A percentile compares a stretch with the other conserved stretches of the same genome.
These are phyloP conservation scores for Rhipidura dahli DNA, from an alignment of 2,113 vertebrate species.

Conservation along the genomic window DNA sequence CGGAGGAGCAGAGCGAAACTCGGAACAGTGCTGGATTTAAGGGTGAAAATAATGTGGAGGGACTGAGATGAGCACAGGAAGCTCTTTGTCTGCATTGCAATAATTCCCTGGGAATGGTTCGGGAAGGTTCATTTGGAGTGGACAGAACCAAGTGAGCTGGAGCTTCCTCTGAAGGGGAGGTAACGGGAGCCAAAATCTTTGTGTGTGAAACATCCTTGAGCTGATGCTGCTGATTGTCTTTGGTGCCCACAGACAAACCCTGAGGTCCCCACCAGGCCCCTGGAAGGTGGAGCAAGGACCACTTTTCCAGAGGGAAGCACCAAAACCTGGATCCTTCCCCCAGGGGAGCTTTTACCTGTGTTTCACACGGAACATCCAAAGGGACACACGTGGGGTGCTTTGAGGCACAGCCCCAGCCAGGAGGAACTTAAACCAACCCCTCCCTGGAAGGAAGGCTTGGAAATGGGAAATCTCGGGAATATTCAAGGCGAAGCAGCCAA, in stretches of 20 bases:
- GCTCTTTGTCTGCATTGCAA: background rate
- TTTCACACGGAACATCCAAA: background rate
- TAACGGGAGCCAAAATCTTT: fast-evolving
- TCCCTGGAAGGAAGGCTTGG: background rate
- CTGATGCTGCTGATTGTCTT: background rate
- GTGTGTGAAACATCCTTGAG: background rate
- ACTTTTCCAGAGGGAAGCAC: background rate
- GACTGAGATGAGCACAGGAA: background rate
- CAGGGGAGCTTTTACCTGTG: background rate
- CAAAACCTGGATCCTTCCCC: background rate
- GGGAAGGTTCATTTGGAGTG: background rate
- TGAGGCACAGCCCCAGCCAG: background rate
- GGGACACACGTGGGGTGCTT: background rate
- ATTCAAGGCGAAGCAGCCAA: background rate
- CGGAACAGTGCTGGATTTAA: fast-evolving
- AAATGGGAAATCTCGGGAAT: background rate
- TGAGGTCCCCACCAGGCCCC: background rate
- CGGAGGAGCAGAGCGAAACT: fast-evolving
- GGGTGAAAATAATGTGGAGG: background rate
- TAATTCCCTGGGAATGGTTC: background rate
- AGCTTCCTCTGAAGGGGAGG: background rate
- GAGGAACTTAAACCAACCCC: background rate
- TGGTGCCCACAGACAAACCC: background rate
- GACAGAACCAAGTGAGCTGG: background rate
- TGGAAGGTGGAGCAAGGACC: background rate